Conservation (phyloP, 1,140 invertebrate species). For the Lepidurus packardi region DNA sequence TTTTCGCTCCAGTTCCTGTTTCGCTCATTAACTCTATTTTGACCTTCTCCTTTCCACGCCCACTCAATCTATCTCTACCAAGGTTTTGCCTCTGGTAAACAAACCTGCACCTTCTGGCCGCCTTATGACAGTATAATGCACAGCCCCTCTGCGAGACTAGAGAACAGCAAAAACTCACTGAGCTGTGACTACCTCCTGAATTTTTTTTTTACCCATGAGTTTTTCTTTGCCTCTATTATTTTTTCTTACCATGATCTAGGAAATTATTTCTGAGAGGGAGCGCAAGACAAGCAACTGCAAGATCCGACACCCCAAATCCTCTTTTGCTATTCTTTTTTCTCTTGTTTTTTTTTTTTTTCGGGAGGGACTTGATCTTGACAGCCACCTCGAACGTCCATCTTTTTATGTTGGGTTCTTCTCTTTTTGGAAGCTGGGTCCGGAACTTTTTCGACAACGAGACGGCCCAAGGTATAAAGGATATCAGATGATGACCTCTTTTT, state of each 20-base stretch:
- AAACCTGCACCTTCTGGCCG: neutral
- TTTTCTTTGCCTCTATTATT: neutral
- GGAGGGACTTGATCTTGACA: neutral
- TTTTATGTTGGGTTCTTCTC: neutral
- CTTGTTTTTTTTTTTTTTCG: neutral
- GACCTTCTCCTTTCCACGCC: conserved; percentile 1
- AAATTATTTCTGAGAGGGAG: neutral
- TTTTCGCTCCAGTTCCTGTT: neutral
- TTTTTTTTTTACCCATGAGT: too few species aligned
- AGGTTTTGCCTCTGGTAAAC: neutral
- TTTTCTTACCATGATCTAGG: neutral
- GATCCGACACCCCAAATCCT: conserved; percentile 5
- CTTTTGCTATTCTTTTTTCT: neutral
- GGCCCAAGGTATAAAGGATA: neutral
- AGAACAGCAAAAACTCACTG: neutral
- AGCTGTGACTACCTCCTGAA: too few species aligned
- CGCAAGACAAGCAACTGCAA: neutral
- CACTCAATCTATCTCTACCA: neutral
- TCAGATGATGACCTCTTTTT: conserved; percentile 12
- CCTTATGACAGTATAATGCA: conserved; percentile 2
- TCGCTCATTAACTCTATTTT: neutral
- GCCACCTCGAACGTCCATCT: neutral
- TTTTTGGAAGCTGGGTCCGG: neutral
- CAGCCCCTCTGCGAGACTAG: neutral
- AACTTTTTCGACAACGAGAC: neutral